A percentile compares a stretch with the other conserved stretches of the same genome.
These are phyloP conservation scores for Nipponacmea schrenckii DNA, from an alignment of 2,888 invertebrate genomes.

Conservation along the genomic window DNA sequence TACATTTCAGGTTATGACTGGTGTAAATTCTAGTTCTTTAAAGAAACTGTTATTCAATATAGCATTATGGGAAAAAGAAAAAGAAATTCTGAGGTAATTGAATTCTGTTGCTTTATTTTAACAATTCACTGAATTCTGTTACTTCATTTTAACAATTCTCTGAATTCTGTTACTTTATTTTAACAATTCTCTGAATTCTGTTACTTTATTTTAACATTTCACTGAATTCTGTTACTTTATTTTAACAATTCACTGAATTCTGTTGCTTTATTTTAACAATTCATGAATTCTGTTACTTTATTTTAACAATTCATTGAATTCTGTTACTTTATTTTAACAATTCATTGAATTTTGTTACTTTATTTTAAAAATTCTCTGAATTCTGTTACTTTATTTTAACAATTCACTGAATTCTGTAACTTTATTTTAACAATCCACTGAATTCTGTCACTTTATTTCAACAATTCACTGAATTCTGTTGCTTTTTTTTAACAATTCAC, in stretches of 20 bases:
- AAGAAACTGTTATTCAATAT: constrained; percentile 87
- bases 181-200: constrained; percentile 1
- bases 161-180: not conserved
- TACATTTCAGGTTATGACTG: constrained; percentile 46
- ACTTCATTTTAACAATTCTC: not conserved
- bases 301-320: constrained; percentile 21
- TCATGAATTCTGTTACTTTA: not conserved
- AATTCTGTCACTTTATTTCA: not conserved
- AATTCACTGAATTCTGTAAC: too few species aligned
- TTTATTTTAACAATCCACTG: too few species aligned
- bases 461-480: constrained; percentile 5
- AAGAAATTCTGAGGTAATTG: constrained; percentile 80
- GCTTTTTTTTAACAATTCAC: not conserved
- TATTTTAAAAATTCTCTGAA: too few species aligned
- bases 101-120: not conserved
- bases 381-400: not conserved
- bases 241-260: constrained; percentile 5
- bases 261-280: not conserved
- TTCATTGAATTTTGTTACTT: too few species aligned
- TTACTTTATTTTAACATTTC: not conserved
- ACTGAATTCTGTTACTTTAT: not conserved
- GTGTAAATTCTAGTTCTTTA: constrained; percentile 72
- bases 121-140: not conserved
- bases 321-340: not conserved
- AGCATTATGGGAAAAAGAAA: constrained; percentile 88